Conservation (phyloP, 2,797 vertebrate genomes). For the Orestias chungarensis region DNA sequence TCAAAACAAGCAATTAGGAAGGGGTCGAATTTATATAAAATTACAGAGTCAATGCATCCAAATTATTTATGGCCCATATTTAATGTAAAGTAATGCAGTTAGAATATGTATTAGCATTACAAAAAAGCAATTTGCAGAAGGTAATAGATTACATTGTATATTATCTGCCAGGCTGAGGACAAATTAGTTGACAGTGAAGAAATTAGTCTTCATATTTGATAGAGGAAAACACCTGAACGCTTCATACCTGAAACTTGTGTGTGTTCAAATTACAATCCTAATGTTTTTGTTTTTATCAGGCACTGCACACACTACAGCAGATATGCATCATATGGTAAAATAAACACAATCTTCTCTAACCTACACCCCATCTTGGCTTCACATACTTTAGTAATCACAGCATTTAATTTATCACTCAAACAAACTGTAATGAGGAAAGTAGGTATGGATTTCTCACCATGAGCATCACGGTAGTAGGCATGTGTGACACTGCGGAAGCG, state of each 20-base stretch:
- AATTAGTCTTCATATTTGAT: neutral
- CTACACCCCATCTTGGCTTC: neutral
- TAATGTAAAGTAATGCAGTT: neutral
- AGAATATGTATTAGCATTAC: neutral
- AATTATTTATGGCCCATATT: neutral
- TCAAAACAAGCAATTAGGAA: neutral
- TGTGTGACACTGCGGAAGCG: slow-evolving; percentile 89
- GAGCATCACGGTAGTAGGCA: slow-evolving; percentile 89
- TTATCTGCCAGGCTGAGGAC: neutral
- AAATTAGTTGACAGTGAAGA: neutral
- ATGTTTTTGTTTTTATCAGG: neutral
- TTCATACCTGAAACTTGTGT: neutral
- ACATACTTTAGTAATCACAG: neutral
- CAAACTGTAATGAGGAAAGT: neutral
- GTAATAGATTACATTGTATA: neutral
- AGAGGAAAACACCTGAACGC: neutral
- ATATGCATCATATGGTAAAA: neutral
- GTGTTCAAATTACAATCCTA: neutral
- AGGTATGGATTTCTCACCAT: slow-evolving; percentile 77
- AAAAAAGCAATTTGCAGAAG: neutral
- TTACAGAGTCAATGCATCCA: neutral
- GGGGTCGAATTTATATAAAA: neutral
- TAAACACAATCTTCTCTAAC: neutral
- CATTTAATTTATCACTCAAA: neutral
- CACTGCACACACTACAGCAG: neutral